These are phyloP conservation scores for Hucho hucho DNA, from an alignment of 2,113 vertebrate species.

Conservation along the genomic window DNA sequence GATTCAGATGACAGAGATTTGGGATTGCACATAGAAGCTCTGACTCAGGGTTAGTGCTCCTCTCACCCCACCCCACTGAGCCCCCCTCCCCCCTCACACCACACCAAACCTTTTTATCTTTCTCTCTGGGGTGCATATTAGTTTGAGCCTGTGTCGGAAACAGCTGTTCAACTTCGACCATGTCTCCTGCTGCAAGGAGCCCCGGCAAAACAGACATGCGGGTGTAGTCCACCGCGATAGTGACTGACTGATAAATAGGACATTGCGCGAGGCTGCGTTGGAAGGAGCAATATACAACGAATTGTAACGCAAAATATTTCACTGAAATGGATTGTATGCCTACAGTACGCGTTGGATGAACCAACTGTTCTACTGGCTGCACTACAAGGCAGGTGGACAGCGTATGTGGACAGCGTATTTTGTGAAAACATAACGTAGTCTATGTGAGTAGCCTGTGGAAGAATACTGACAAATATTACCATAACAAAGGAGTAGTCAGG, in stretches of 20 bases:
- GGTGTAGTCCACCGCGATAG: no score
- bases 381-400: conserved; percentile 21
- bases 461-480: conserved; percentile 42
- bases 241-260: neutral
- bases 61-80: conserved; percentile 24
- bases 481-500: conserved; percentile 57
- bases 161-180: conserved; percentile 27
- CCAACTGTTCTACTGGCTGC: neutral
- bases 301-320: neutral
- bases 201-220: neutral
- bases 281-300: conserved; percentile 31
- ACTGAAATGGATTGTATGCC: neutral
- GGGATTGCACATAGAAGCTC: conserved; percentile 10
- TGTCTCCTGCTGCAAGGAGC: conserved; percentile 1
- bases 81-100: neutral
- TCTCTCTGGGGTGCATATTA: conserved; percentile 26
- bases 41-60: conserved; percentile 22
- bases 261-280: neutral
- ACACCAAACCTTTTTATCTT: conserved; percentile 5
- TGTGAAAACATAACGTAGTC: conserved; percentile 18
- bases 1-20: neutral
- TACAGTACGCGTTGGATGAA: conserved; percentile 9
- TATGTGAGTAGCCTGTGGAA: conserved; percentile 19
- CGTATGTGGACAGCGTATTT: conserved; percentile 32
- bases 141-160: conserved; percentile 42